These are phyloP conservation scores for Zaprionus camerounensis DNA, from an alignment of 1,140 invertebrate species.

Conservation along the genomic window DNA sequence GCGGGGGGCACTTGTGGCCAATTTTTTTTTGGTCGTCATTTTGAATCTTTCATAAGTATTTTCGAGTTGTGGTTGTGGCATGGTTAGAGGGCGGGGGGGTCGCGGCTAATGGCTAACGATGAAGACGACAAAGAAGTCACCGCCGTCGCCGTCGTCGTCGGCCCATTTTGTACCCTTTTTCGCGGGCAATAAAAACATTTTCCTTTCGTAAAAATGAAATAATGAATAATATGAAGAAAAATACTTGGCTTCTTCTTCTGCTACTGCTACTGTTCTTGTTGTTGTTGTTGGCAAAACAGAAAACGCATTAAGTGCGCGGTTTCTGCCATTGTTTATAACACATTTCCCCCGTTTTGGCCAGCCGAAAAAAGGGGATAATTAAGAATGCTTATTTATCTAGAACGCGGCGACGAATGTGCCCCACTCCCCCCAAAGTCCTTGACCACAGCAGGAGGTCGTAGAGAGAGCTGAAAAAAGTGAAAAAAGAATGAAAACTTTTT, in stretches of 20 bases:
- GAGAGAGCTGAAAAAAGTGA: slow-evolving; percentile 28
- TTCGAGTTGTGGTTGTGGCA: slow-evolving; percentile 15
- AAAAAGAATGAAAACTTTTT: slow-evolving; percentile 70
- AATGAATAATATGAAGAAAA: slow-evolving; percentile 83
- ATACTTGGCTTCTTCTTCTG: slow-evolving; percentile 57
- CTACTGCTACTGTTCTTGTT: slow-evolving; percentile 14
- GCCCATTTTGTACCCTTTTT: slow-evolving; percentile 78
- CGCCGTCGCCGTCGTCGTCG: slow-evolving; percentile 28
- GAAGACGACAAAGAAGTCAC: slow-evolving; percentile 39
- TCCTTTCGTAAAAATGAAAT: slow-evolving; percentile 66
- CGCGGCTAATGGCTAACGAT: slow-evolving; percentile 67
- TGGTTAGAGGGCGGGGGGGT: slow-evolving; percentile 3
- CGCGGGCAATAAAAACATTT: slow-evolving; percentile 81
- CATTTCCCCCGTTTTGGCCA: slow-evolving; percentile 45
- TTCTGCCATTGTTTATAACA: slow-evolving; percentile 78
- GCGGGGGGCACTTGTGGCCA: slow-evolving; percentile 27
- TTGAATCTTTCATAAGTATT: slow-evolving; percentile 68
- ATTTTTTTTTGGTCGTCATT: slow-evolving; percentile 54
- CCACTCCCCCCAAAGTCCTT: slow-evolving; percentile 31
- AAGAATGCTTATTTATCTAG: slow-evolving; percentile 84
- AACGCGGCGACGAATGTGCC: slow-evolving; percentile 77
- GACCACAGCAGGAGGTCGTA: slow-evolving; percentile 60
- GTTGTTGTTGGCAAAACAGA: slow-evolving; percentile 59
- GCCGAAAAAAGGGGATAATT: slow-evolving; percentile 73
- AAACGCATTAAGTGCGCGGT: slow-evolving; percentile 82